Evolutionary conservation across 92 coral and sea anemone genomes (phyloP), one percentile per base, ranked within the genome.

Genomic region (Umimayanthus kanabou): DNA sequence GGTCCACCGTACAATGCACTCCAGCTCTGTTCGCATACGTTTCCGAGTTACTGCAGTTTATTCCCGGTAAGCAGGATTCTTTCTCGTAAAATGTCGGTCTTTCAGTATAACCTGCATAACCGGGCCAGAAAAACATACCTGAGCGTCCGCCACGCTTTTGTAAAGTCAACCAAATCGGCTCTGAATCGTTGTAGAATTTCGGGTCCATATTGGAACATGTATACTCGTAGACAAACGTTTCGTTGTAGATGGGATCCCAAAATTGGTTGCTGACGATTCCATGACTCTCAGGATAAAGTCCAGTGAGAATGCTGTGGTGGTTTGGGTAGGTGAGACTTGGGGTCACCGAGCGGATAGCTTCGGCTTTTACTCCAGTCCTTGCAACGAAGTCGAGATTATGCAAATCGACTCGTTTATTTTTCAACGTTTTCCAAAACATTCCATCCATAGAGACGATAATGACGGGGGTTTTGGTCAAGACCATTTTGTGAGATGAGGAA

Each of bases 51-150:
- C 82, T 61, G 39, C 64, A 50, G 55, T 61, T 43, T 23, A 43
- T 65, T 2, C 80, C 70, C 7, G 80, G 67, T 25, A 6, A 13
- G 77, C 91, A 88, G 20, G 22, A 37, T 43, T 33, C 76, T 14
- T 75, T 83, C 30, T 61, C 91, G 76, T 67, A 83, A 76, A 73
- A 88, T 26, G 80, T 76, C 66, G 91, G 91, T 57, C 66, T 57
- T 29, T 74, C 77, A 0, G 50, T 80, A 45, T 88, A 88, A 30
- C 91, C 83, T 18, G 67, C 83, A 50, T 79, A 61, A 14, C 83
- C 91, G 43, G 91, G 91, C 91, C 91, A 88, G 50, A 88, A 88
- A 82, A 55, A 88, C 0, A 64, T 37, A 40, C 83, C 91, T 5
- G 88, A 69, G 4, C 43, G 33, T 0, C 91, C 91, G 55, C 88